phyloP scores from a whole-genome alignment of 2,797 vertebrate species.

The Sebastes iracundus region DNA sequence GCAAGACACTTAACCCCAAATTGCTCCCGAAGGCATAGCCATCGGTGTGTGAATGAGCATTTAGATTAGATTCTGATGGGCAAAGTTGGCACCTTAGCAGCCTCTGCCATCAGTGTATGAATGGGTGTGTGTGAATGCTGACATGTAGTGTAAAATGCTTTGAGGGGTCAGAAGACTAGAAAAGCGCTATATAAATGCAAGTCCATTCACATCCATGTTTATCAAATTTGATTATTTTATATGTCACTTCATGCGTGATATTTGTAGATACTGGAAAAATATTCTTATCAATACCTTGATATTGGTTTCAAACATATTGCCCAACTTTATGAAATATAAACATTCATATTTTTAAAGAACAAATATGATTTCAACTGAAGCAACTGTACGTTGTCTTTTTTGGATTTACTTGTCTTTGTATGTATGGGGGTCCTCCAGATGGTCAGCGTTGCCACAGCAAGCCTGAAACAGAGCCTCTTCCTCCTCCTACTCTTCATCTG shows the following conservation, averaged over 20 bases:
- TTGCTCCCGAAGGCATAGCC: too few relatives aligned
- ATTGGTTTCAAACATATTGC: background rate
- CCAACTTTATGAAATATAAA: background rate
- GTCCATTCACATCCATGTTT: background rate
- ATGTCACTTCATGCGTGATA: background rate
- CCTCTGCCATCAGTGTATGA: too few relatives aligned
- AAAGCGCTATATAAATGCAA: too few relatives aligned
- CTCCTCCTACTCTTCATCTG: slow-evolving; percentile 13
- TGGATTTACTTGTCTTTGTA: slow-evolving; percentile 22
- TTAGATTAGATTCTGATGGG: too few relatives aligned
- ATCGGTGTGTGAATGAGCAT: too few relatives aligned
- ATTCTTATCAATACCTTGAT: background rate
- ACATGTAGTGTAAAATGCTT: too few relatives aligned
- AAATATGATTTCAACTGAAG: background rate
- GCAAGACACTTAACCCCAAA: too few relatives aligned
- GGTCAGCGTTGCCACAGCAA: background rate
- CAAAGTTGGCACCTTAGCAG: too few relatives aligned
- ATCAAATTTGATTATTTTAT: background rate
- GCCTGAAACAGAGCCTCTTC: background rate
- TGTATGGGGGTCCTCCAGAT: slow-evolving; percentile 2
- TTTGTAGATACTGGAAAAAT: background rate
- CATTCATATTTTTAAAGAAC: background rate
- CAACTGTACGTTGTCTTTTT: background rate
- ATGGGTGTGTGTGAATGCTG: too few relatives aligned
- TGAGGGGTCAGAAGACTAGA: too few relatives aligned